Conservation (phyloP, 2,888 invertebrate genomes). For the Acanthosepion lycidas region DNA sequence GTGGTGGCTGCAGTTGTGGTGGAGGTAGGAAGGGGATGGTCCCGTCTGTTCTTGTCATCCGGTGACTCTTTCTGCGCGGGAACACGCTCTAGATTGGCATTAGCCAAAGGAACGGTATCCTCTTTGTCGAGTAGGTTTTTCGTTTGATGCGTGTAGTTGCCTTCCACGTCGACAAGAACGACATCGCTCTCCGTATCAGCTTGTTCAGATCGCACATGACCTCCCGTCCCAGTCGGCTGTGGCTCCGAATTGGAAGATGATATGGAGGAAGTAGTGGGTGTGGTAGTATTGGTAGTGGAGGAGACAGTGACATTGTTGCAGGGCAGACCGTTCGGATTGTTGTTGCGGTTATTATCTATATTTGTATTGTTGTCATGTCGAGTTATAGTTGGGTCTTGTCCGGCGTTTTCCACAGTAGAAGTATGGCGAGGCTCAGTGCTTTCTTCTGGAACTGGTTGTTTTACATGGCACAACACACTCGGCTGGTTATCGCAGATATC, state of each 20-base stretch:
- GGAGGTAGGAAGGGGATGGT: background rate
- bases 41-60: slow-evolving; percentile 33
- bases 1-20: background rate
- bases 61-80: background rate
- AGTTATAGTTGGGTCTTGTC: background rate
- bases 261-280: background rate
- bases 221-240: background rate
- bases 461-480: background rate
- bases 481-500: background rate
- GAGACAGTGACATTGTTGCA: background rate
- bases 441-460: background rate
- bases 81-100: background rate
- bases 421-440: background rate
- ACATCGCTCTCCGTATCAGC: slow-evolving; percentile 1
- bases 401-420: background rate
- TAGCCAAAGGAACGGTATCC: background rate
- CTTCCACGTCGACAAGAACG: slow-evolving; percentile 35
- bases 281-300: background rate
- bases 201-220: background rate
- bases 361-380: background rate
- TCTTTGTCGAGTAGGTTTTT: background rate
- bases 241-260: background rate
- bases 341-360: background rate
- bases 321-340: background rate
- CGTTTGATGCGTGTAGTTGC: slow-evolving; percentile 38